These are phyloP conservation scores for Hemitrygon akajei DNA, from an alignment of 2,797 vertebrate genomes.

Conservation along the genomic window DNA sequence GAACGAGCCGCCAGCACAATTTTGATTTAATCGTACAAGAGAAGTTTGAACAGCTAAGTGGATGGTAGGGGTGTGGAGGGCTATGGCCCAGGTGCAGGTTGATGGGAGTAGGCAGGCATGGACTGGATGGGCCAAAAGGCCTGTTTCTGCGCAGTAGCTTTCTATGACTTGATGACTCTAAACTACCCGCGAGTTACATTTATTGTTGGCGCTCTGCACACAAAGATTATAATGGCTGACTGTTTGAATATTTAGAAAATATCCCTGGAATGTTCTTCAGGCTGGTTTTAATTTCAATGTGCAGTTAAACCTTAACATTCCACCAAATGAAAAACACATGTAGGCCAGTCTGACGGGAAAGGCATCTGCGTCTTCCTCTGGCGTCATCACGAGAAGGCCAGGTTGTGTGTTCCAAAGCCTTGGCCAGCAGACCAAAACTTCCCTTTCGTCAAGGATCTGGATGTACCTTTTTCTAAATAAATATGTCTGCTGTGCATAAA, in stretches of 20 bases:
- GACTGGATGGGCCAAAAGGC: too few species aligned
- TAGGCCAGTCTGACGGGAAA: background rate
- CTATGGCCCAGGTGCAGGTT: too few species aligned
- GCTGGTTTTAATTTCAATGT: background rate
- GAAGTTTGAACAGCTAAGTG: too few species aligned
- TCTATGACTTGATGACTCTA: too few species aligned
- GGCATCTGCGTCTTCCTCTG: background rate
- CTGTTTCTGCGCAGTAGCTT: too few species aligned
- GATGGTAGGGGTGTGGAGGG: too few species aligned
- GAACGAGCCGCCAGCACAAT: too few species aligned
- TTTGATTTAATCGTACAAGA: too few species aligned
- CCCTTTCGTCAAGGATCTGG: background rate
- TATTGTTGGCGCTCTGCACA: background rate
- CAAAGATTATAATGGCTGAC: background rate
- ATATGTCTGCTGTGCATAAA: background rate
- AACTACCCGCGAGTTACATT: too few species aligned
- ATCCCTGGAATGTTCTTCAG: slow-evolving; percentile 34
- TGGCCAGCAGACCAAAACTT: background rate
- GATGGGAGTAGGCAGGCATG: too few species aligned
- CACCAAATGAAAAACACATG: slow-evolving; percentile 20
- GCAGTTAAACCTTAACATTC: background rate
- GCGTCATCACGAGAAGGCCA: background rate
- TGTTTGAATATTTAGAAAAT: slow-evolving; percentile 14
- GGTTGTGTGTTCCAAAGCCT: background rate
- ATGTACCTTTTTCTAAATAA: background rate